Evolutionary conservation across 2,888 invertebrate species (phyloP), one percentile per base, ranked within the genome.

Genomic region (Arctia plantaginis): DNA sequence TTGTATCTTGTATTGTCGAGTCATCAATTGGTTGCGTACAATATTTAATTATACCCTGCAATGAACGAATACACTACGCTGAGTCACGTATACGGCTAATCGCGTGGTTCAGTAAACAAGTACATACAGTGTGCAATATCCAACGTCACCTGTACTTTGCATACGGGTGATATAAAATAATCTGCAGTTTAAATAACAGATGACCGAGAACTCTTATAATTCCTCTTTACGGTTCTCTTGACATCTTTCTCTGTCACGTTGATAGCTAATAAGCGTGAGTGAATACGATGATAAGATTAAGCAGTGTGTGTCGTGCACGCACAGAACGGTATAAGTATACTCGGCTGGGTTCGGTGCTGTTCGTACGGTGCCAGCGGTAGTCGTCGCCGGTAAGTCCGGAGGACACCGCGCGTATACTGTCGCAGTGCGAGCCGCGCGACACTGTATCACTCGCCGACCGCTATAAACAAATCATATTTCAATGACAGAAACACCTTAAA

Each of bases 401-500:
- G 83, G 84, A 84, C 85, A 83, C 82, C 81, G 51, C 86, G 85
- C 80, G 80, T 77, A 78, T 78, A 80, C 80, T 77, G 76, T 76
- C 73, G 78, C 47, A 74, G 78, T 76, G 78, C 82, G 80, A 80
- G 80, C 79, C 75, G 77, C 80, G 83, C 82, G 80, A 77, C 72
- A 15, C 69, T 69, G 72, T 71, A 73, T 77, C 84, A 83, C 82
- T 78, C 81, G 82, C 68, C 83, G 86, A 82, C 84, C 85, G 86
- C 87, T 90, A 92, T 92, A 94, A 94, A 94, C 94, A 93, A 93
- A 91, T 89, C 66, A 74, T 77, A 87, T 85, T 81, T 80, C 80
- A 84, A 87, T 90, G 86, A 90, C 91, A 90, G 87, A 90, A 91
- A 91, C 86, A 81, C 82, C 83, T 83, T 82, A 75, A 85, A 85